phyloP scores from a whole-genome alignment of 2,797 vertebrate species.

The Esox lucius region DNA sequence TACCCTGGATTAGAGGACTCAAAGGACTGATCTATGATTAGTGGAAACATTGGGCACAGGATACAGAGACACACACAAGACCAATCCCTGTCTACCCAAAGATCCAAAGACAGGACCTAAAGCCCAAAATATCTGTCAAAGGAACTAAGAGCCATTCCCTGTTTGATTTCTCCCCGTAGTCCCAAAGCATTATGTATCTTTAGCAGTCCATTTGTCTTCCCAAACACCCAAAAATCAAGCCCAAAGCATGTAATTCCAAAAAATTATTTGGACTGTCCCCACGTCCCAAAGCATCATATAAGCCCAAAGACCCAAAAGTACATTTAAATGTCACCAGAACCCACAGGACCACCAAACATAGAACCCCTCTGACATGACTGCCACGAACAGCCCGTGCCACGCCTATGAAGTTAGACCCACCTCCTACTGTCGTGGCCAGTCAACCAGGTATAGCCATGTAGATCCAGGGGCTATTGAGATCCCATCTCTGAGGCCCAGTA shows the following conservation, averaged over 20 bases:
- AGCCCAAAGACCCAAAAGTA: background rate
- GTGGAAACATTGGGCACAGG: background rate
- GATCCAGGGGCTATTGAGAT: background rate
- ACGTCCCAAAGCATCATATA: background rate
- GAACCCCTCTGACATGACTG: background rate
- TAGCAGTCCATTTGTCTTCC: background rate
- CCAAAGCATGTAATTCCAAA: background rate
- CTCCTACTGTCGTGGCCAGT: too few relatives aligned
- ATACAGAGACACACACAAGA: background rate
- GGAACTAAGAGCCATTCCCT: constrained; percentile 54
- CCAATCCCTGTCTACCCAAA: background rate
- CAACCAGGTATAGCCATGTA: too few relatives aligned
- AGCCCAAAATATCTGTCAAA: constrained; percentile 1
- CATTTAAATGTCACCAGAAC: background rate
- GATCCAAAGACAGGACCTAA: constrained; percentile 39
- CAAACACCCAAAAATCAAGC: background rate
- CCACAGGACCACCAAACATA: background rate
- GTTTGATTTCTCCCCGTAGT: constrained; percentile 26
- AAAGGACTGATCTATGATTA: constrained; percentile 11
- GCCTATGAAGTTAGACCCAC: too few relatives aligned
- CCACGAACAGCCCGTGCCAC: background rate
- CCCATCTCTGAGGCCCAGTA: background rate
- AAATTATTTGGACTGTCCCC: background rate
- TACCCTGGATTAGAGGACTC: constrained; percentile 7
- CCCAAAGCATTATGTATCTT: background rate